Conservation (phyloP, 1,140 invertebrate species). For the Drosophila paulistorum region DNA sequence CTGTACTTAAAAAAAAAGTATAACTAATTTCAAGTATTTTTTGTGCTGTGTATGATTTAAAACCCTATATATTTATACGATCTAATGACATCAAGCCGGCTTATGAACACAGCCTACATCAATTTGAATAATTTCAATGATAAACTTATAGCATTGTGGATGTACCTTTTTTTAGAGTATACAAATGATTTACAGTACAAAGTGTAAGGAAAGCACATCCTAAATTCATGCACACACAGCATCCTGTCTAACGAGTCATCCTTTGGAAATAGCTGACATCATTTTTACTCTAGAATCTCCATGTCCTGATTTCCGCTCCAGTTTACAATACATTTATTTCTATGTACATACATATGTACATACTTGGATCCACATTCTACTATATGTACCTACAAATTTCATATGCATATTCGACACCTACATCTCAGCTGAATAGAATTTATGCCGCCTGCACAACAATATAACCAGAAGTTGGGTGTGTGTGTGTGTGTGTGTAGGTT, state of each 20-base stretch:
- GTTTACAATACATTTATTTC: neutral
- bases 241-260: constrained; percentile 19
- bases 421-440: constrained; percentile 49
- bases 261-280: constrained; percentile 44
- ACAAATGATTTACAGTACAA: neutral
- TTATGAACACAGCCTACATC: too few species aligned
- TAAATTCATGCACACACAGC: neutral
- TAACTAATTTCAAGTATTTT: too few species aligned
- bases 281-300: constrained; percentile 28
- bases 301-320: constrained; percentile 31
- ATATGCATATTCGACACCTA: constrained; percentile 13
- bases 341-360: too few species aligned
- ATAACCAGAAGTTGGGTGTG: constrained; percentile 30
- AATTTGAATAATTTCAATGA: too few species aligned
- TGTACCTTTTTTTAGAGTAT: too few species aligned
- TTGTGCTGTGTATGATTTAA: too few species aligned
- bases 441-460: constrained; percentile 56
- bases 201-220: neutral
- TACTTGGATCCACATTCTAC: too few species aligned
- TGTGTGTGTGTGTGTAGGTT: constrained; percentile 22
- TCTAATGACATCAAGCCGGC: too few species aligned
- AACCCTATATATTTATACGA: too few species aligned
- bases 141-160: too few species aligned
- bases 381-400: too few species aligned
- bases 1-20: too few species aligned